Percentiles rank a stretch among this genome's conserved stretches.
Conservation (phyloP, 2,797 vertebrate genomes). For the Notoglanidium macrostoma region DNA sequence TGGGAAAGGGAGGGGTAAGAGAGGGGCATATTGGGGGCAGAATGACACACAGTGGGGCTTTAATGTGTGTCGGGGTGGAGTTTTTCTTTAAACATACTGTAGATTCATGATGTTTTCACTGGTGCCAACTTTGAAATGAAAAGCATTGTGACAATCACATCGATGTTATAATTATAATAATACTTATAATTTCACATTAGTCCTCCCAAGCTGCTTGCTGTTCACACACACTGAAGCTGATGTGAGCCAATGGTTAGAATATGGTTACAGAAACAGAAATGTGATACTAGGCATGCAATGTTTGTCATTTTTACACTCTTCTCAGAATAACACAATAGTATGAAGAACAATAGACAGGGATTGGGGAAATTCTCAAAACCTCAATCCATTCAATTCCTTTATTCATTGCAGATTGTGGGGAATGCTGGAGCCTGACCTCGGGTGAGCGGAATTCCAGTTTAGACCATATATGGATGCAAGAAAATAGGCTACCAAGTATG, state of each 20-base stretch:
- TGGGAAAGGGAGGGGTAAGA: too few species aligned
- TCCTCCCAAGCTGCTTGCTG: background rate
- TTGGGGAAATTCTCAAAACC: background rate
- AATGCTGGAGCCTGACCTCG: too few species aligned
- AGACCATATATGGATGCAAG: background rate
- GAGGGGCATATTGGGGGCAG: too few species aligned
- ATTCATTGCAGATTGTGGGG: too few species aligned
- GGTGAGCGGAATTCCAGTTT: too few species aligned
- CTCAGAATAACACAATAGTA: background rate
- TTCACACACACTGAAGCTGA: background rate
- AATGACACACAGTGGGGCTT: background rate
- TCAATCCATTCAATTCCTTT: too few species aligned
- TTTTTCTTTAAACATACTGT: background rate
- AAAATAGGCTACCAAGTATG: background rate
- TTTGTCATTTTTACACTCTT: background rate
- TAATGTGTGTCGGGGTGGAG: too few species aligned
- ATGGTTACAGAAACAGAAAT: background rate
- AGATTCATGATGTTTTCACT: background rate
- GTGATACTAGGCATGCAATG: too few species aligned
- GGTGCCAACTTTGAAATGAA: background rate
- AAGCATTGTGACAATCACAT: background rate
- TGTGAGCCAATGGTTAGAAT: background rate
- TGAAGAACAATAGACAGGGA: background rate
- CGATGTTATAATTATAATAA: background rate
- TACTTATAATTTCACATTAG: background rate